These are phyloP conservation scores for Tarsius wallacei DNA, from an alignment of 2,797 vertebrate species.

Conservation along the genomic window DNA sequence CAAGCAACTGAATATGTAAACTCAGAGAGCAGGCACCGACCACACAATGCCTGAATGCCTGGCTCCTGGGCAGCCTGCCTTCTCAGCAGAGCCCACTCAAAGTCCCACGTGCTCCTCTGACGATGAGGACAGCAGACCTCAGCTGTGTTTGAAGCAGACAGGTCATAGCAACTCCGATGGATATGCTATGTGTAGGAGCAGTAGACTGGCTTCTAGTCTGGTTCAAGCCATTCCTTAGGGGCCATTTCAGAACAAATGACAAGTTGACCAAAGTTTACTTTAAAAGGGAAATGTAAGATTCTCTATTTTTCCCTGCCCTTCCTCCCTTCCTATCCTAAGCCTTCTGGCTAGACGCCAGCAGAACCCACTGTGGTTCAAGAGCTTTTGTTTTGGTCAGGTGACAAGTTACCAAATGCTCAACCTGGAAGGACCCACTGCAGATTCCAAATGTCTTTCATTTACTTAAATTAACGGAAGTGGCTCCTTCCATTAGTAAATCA, in stretches of 20 bases:
- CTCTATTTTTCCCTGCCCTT: not conserved
- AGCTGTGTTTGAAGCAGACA: fast-evolving
- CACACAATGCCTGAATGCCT: not conserved
- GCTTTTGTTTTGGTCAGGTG: not conserved
- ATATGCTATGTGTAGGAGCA: not conserved
- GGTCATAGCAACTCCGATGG: fast-evolving
- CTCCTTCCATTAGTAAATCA: not conserved
- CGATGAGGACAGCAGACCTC: not conserved
- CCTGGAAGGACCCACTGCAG: not conserved
- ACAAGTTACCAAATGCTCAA: not conserved
- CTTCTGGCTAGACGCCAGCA: not conserved
- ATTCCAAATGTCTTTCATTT: not conserved
- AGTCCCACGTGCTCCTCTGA: not conserved
- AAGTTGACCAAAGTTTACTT: not conserved
- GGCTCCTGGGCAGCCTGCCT: not conserved
- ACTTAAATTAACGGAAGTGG: not conserved
- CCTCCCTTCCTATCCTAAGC: not conserved
- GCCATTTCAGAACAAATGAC: not conserved
- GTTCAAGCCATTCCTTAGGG: not conserved
- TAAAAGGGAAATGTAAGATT: slow-evolving; percentile 15
- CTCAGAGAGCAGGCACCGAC: not conserved
- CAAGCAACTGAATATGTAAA: not conserved
- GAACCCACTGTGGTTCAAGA: not conserved
- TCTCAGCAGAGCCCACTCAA: not conserved
- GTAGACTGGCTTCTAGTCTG: not conserved